These are phyloP conservation scores for Dermatemys mawii DNA, from an alignment of 2,113 vertebrate species.

Conservation along the genomic window DNA sequence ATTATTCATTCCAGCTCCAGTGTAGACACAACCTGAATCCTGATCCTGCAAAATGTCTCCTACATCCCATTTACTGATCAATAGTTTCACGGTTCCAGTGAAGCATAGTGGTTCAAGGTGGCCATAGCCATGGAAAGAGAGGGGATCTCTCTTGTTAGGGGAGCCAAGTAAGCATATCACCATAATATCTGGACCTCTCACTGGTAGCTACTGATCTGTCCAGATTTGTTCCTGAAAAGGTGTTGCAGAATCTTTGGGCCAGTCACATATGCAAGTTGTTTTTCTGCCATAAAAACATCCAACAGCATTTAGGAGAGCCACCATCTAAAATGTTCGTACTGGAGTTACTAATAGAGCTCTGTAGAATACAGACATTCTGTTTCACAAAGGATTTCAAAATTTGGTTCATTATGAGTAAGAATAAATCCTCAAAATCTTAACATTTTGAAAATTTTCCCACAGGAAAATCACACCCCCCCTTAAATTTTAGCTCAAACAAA, in stretches of 20 bases:
- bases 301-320: background rate
- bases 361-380: background rate
- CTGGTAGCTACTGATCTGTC: background rate
- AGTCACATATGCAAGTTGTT: background rate
- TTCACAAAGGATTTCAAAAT: background rate
- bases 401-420: background rate
- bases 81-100: background rate
- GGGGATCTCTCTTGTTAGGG: background rate
- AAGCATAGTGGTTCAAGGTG: background rate
- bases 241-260: background rate
- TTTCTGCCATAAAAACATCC: background rate
- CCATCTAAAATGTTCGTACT: background rate
- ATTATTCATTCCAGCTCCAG: background rate
- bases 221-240: background rate
- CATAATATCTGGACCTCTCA: background rate
- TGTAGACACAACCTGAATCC: background rate
- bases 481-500: background rate
- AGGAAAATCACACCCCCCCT: background rate
- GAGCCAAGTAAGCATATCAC: background rate
- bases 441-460: background rate
- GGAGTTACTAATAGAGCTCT: background rate
- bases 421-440: background rate
- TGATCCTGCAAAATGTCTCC: background rate
- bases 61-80: background rate
- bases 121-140: background rate